Evolutionary conservation across 1,140 invertebrate species (phyloP).

Genomic region (Drosophila setifemur): DNA sequence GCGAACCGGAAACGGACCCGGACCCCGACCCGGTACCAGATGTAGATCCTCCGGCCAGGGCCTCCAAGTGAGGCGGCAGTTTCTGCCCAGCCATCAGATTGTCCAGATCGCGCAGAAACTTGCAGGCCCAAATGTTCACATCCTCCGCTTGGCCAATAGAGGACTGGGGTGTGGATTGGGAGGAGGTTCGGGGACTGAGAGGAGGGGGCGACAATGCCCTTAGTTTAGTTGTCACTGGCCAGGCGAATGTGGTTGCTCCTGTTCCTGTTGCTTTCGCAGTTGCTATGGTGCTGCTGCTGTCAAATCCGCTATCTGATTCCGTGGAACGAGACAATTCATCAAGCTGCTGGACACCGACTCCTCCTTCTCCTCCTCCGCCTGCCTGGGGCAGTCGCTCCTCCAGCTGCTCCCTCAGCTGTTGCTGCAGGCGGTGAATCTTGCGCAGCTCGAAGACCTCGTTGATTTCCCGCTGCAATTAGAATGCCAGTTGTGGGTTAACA

Average conservation of each 20-base stretch:
- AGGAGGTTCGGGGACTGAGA: conserved; percentile 23
- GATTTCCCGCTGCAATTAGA: conserved; percentile 81
- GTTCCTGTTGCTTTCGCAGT: conserved; percentile 12
- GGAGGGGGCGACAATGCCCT: conserved; percentile 69
- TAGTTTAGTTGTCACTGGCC: conserved; percentile 71
- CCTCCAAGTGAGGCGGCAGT: conserved; percentile 57
- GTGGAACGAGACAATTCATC: conserved; percentile 81
- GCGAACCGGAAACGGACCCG: conserved; percentile 20
- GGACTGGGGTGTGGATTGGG: neutral
- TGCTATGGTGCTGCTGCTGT: conserved; percentile 70
- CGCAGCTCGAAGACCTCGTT: conserved; percentile 80
- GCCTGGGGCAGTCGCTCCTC: conserved; percentile 41
- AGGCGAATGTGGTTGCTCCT: conserved; percentile 12
- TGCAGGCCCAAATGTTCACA: conserved; percentile 81
- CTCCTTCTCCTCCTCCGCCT: too few relatives aligned
- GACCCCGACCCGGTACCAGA: conserved; percentile 12
- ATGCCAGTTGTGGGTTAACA: neutral
- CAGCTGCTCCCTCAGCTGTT: conserved; percentile 51
- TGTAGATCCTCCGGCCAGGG: conserved; percentile 20
- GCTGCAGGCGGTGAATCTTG: conserved; percentile 66
- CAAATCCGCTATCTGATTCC: conserved; percentile 80
- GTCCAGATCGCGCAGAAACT: conserved; percentile 81
- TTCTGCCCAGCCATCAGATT: conserved; percentile 76
- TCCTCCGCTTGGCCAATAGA: conserved; percentile 44
- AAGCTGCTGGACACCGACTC: conserved; percentile 45